Conservation (phyloP, 2,888 invertebrate genomes). For the Clistopyga incitator region DNA sequence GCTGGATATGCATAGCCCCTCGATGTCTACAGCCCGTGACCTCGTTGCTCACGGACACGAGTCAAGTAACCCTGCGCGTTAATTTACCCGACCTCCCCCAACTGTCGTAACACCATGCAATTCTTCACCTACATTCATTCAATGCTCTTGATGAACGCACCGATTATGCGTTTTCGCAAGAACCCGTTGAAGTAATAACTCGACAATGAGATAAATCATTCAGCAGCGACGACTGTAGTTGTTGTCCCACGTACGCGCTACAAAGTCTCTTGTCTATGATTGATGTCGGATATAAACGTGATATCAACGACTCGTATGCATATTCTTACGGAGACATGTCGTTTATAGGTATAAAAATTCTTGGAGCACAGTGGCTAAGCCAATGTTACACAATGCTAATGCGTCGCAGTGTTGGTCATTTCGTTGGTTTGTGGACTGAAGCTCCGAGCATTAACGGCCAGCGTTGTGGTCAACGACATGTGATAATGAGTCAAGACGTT, state of each 20-base stretch:
- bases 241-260: not conserved
- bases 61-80: not conserved
- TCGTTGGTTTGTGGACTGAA: not conserved
- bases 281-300: conserved; percentile 24
- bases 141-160: not conserved
- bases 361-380: not conserved
- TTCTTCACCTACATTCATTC: conserved; percentile 2
- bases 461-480: not conserved
- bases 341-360: not conserved
- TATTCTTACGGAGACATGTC: not conserved
- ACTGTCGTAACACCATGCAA: not conserved
- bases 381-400: conserved; percentile 41
- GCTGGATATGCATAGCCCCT: conserved; percentile 46
- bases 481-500: conserved; percentile 27
- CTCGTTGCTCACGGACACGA: conserved; percentile 24
- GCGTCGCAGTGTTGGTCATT: not conserved
- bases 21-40: conserved; percentile 32
- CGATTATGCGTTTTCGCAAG: not conserved
- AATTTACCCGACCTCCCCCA: not conserved
- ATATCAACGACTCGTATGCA: not conserved
- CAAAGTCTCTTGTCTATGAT: conserved; percentile 20
- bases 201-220: conserved; percentile 24
- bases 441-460: conserved; percentile 7
- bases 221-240: not conserved
- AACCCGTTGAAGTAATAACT: conserved; percentile 12